Base-by-base conservation (phyloP, 2,888 invertebrate genomes). In the Allophyes oxyacanthae region DNA sequence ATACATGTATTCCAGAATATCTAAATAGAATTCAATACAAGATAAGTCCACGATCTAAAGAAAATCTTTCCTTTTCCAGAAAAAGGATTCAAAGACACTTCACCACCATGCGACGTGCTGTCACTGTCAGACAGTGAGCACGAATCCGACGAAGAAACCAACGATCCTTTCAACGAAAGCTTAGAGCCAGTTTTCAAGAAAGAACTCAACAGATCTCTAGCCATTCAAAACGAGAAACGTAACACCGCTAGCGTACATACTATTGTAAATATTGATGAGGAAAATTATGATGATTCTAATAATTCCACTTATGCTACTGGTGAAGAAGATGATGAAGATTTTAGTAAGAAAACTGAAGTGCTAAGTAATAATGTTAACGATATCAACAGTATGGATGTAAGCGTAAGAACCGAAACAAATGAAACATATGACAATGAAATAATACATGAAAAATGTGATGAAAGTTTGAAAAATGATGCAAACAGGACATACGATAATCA, bases 141-240 rank as follows among this genome's bases (percentile, higher is more conserved):
- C 2, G 81, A 82, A 4, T 82, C 80, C 6, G 84, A 87, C 0
- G 83, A 82, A 9, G 79, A 81, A 20, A 65, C 68, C 0, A 84
- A 83, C 1, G 88, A 88, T 45, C 75, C 82, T 0, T 79, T 78
- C 36, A 90, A 90, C 30, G 87, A 91, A 43, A 90, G 91, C 33
- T 76, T 92, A 1, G 92, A 92, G 64, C 92, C 92, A 0, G 77
- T 82, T 0, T 88, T 92, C 51, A 88, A 76, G 38, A 90, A 83
- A 48, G 87, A 88, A 52, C 75, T 86, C 0, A 86, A 87, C 44
- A 78, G 32, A 49, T 66, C 65, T 26, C 72, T 81, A 50, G 66
- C 81, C 2, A 2, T 55, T 43, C 51, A 60, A 28, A 59, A 61
- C 4, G 57, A 61, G 15, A 72, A 61, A 49, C 57, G 53, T 7